These are phyloP conservation scores for Numenius phaeopus DNA, from an alignment of 2,797 vertebrate species.

Conservation along the genomic window DNA sequence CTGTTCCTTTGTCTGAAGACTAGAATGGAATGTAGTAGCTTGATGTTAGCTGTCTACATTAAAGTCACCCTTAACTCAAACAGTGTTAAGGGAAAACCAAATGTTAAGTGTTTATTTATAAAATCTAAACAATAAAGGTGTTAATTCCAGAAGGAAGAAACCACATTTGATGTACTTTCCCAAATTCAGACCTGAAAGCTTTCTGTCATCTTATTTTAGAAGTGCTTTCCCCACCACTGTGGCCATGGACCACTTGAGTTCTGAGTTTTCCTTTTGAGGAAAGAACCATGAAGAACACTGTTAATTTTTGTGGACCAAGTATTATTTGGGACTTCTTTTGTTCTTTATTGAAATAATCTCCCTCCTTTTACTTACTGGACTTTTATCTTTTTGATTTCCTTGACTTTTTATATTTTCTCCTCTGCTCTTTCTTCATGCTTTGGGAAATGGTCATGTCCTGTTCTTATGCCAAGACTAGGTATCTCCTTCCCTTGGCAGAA, in stretches of 20 bases:
- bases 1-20: neutral
- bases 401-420: neutral
- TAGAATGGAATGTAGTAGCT: neutral
- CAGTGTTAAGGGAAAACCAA: neutral
- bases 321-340: neutral
- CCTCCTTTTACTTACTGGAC: neutral
- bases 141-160: neutral
- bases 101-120: neutral
- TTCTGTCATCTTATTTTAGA: neutral
- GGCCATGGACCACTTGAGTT: neutral
- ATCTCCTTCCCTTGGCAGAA: neutral
- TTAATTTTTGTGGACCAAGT: neutral
- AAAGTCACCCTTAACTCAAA: neutral
- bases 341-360: neutral
- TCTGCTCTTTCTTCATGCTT: neutral
- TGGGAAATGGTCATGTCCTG: neutral
- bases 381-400: neutral
- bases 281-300: neutral
- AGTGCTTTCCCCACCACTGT: neutral
- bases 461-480: neutral
- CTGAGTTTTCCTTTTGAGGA: neutral
- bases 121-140: neutral
- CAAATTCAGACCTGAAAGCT: neutral
- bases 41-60: neutral
- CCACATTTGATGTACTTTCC: neutral